A percentile compares a stretch with the other conserved stretches of the same genome.
These are phyloP conservation scores for Sitobion miscanthi DNA, from an alignment of 1,140 invertebrate genomes.

Conservation along the genomic window DNA sequence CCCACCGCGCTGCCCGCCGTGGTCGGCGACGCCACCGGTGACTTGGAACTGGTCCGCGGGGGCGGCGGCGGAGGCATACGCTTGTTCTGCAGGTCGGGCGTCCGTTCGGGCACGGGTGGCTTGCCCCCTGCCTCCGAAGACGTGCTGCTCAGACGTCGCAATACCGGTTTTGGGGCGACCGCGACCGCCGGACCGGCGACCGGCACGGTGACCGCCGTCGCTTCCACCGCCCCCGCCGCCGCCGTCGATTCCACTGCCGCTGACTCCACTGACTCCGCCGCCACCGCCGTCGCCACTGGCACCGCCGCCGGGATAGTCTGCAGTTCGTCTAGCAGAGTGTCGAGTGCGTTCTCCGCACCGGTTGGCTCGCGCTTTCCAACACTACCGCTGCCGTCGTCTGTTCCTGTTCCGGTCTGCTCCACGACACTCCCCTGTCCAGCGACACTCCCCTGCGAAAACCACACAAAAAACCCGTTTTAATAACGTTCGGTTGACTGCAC, in stretches of 20 bases:
- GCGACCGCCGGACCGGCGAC: conserved; percentile 59
- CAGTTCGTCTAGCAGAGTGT: conserved; percentile 91
- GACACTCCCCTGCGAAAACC: conserved; percentile 69
- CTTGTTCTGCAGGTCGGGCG: conserved; percentile 72
- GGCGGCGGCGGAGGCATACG: conserved; percentile 85
- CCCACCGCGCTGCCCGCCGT: conserved; percentile 61
- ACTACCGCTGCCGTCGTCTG: conserved; percentile 62
- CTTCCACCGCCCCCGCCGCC: conserved; percentile 61
- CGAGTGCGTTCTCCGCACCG: conserved; percentile 89
- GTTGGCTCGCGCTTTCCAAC: conserved; percentile 67
- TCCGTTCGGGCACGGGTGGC: conserved; percentile 79
- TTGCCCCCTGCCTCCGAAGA: conserved; percentile 66
- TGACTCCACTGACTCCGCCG: conserved; percentile 62
- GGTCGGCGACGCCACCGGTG: conserved; percentile 81
- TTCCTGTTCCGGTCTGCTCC: conserved; percentile 70
- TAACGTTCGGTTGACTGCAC: background rate
- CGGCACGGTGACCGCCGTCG: conserved; percentile 39
- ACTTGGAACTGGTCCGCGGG: conserved; percentile 80
- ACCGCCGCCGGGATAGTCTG: conserved; percentile 67
- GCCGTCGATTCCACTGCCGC: conserved; percentile 66
- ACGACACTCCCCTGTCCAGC: conserved; percentile 71
- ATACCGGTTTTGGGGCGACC: conserved; percentile 64
- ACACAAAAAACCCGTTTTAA: conserved; percentile 52
- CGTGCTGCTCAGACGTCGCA: conserved; percentile 75
- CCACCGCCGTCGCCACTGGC: conserved; percentile 60